A percentile compares a stretch with the other conserved stretches of the same genome.
Evolutionary conservation across 53 echinoderm and acorn worm genomes (phyloP).

Genomic region (Astropecten irregularis): DNA sequence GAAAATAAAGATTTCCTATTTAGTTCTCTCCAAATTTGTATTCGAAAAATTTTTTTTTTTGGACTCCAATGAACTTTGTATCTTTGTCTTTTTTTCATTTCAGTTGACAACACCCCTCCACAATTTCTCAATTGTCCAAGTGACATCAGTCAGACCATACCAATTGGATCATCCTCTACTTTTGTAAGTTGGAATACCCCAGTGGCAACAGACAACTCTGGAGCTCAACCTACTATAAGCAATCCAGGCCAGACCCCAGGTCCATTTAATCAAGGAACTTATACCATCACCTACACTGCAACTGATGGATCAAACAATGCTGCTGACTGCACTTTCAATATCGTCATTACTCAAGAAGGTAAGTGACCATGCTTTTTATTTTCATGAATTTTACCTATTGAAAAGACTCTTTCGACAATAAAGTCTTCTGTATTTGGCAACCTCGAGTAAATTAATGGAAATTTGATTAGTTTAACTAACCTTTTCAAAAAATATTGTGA

Average conservation of each 20-base stretch:
- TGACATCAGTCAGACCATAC: slow-evolving; percentile 9
- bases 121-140: slow-evolving; percentile 15
- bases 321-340: neutral
- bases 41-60: too few relatives aligned
- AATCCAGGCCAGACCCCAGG: neutral
- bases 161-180: neutral
- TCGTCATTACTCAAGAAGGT: neutral
- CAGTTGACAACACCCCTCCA: slow-evolving; percentile 30
- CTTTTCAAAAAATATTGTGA: too few relatives aligned
- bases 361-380: too few relatives aligned
- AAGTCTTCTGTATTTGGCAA: too few relatives aligned
- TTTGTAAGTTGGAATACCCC: slow-evolving; percentile 8
- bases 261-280: neutral
- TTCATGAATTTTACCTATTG: too few relatives aligned
- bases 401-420: too few relatives aligned
- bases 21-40: too few relatives aligned
- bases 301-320: slow-evolving; percentile 12
- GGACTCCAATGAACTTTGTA: too few relatives aligned
- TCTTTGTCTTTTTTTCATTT: neutral
- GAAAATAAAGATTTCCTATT: too few relatives aligned
- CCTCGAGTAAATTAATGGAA: too few relatives aligned
- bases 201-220: slow-evolving; percentile 8
- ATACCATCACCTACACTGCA: neutral
- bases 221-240: neutral
- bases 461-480: too few relatives aligned